These are phyloP conservation scores for Lithobates sylvaticus DNA, from an alignment of 2,797 vertebrate genomes.

Conservation along the genomic window DNA sequence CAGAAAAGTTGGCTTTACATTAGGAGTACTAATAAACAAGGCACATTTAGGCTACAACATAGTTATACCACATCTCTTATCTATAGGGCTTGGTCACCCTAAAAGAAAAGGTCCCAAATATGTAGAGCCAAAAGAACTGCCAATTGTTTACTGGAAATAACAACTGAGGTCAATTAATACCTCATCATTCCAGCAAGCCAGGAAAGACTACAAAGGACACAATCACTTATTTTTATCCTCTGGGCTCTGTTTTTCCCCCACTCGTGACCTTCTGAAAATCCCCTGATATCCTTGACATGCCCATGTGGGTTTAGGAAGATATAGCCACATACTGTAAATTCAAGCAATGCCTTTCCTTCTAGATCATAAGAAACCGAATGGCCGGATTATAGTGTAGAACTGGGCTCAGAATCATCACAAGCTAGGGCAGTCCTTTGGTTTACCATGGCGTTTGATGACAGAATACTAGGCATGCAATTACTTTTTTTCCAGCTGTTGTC, in stretches of 20 bases:
- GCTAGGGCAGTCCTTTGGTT: constrained; percentile 5
- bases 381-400: constrained; percentile 27
- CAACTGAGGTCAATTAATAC: not conserved
- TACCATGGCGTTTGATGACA: constrained; percentile 9
- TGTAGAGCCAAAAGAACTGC: constrained; percentile 6
- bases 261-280: constrained; percentile 53
- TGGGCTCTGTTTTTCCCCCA: constrained; percentile 24
- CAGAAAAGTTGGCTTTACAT: not conserved
- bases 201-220: constrained; percentile 27
- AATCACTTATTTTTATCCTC: constrained; percentile 41
- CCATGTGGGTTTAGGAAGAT: constrained; percentile 20
- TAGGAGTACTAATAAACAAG: too few relatives aligned
- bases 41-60: not conserved
- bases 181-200: not conserved
- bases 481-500: too few relatives aligned
- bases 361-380: constrained; percentile 2
- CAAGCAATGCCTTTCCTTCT: not conserved
- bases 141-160: constrained; percentile 36
- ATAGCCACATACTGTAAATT: constrained; percentile 13
- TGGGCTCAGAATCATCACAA: not conserved
- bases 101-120: not conserved
- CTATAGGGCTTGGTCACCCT: not conserved
- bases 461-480: not conserved
- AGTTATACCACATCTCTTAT: not conserved
- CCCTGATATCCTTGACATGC: constrained; percentile 18